These are phyloP conservation scores for Aurelia sp. DNA, from an alignment of 30 jellyfish, hydroid and myxozoan genomes.

Conservation along the genomic window DNA sequence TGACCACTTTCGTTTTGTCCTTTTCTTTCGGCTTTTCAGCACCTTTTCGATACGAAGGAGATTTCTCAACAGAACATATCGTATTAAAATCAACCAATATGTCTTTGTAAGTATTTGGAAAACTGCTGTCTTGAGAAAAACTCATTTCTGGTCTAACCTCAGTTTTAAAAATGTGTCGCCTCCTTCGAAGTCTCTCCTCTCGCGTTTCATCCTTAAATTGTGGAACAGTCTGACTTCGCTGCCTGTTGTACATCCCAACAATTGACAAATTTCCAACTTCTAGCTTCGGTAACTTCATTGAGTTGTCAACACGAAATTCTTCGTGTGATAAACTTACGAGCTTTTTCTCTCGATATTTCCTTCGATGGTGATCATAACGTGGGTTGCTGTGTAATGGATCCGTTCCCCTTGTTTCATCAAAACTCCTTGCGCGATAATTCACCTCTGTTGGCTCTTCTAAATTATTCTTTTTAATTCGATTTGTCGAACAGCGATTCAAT, in stretches of 20 bases:
- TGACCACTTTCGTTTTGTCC: constrained; percentile 38
- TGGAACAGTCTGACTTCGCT: constrained; percentile 51
- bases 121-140: neutral
- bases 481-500: constrained; percentile 13
- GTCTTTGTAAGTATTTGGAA: constrained; percentile 41
- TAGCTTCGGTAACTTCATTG: constrained; percentile 19
- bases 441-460: neutral
- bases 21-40: constrained; percentile 19
- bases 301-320: neutral
- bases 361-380: neutral
- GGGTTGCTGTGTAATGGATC: neutral
- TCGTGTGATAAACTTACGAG: constrained; percentile 18
- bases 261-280: constrained; percentile 21
- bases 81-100: constrained; percentile 36
- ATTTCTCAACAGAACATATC: constrained; percentile 32
- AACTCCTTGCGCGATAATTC: neutral
- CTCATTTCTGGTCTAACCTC: neutral
- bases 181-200: neutral
- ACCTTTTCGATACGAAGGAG: constrained; percentile 47
- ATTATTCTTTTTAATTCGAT: neutral
- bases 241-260: constrained; percentile 11
- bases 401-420: neutral
- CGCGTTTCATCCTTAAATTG: neutral
- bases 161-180: neutral
- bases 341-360: neutral